A percentile compares a stretch with the other conserved stretches of the same genome.
These are phyloP conservation scores for Silvanus unidentatus DNA, from an alignment of 2,888 invertebrate species.

Conservation along the genomic window DNA sequence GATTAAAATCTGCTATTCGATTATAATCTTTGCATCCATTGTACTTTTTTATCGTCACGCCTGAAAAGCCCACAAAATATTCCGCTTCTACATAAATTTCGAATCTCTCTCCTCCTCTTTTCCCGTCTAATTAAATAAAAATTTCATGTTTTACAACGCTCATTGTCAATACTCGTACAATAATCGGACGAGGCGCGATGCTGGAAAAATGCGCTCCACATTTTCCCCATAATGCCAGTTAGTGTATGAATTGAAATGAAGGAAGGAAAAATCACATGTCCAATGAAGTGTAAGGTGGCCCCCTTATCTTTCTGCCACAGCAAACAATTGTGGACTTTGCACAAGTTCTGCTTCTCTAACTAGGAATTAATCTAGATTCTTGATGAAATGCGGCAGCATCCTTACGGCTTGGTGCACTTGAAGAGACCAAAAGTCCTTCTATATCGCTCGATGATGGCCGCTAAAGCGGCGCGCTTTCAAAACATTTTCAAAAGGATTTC, in stretches of 20 bases:
- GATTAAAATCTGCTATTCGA: no score
- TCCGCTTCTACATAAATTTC: no score
- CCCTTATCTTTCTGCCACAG: conserved; percentile 40
- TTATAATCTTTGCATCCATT: background rate
- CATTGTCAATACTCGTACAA: no score
- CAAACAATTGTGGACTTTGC: conserved; percentile 36
- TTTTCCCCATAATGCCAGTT: no score
- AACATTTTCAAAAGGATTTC: no score
- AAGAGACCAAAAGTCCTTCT: conserved; percentile 3
- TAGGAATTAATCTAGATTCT: conserved; percentile 31
- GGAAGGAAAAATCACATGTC: conserved; percentile 27
- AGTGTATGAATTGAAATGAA: conserved; percentile 1
- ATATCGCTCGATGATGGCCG: background rate
- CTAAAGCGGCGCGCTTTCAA: no score
- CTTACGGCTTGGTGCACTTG: conserved; percentile 4
- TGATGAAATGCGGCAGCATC: conserved; percentile 21
- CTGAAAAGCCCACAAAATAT: conserved; percentile 7
- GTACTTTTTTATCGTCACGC: conserved; percentile 4
- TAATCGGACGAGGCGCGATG: no score
- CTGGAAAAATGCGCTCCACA: no score
- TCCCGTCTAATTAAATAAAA: no score
- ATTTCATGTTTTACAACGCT: no score
- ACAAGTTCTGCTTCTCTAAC: conserved; percentile 28
- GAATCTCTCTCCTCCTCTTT: no score
- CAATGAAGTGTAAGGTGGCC: conserved; percentile 34